Evolutionary conservation across 2,113 vertebrate species (phyloP).

Genomic region (Hippocampus mohnikei): DNA sequence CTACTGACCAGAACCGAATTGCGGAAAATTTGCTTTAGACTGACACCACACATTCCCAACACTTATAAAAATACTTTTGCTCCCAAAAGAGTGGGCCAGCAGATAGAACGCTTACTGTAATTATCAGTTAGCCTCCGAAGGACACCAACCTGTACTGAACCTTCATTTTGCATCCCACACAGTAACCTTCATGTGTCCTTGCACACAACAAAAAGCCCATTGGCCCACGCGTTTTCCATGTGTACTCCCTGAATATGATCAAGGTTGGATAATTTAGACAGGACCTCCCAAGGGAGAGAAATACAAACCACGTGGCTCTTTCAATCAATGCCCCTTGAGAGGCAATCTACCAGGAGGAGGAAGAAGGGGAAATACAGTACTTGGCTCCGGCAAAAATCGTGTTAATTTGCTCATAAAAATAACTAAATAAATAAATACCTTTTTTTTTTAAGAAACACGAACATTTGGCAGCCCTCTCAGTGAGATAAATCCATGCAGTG

Average conservation of each 20-base stretch:
- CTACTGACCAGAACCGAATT: not conserved
- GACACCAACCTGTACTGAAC: conserved; percentile 33
- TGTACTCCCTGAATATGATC: conserved; percentile 53
- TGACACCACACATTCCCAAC: not conserved
- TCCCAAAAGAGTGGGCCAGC: not conserved
- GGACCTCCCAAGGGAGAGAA: conserved; percentile 35
- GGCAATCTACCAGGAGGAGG: conserved; percentile 28
- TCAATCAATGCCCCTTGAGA: conserved; percentile 49
- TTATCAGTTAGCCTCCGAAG: conserved; percentile 16
- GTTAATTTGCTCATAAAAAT: conserved; percentile 55
- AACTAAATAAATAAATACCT: not conserved
- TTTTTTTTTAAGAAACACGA: not conserved
- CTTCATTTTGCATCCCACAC: conserved; percentile 33
- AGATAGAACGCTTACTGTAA: not conserved
- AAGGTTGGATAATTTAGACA: conserved; percentile 59
- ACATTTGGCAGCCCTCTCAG: conserved; percentile 46
- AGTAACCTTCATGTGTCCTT: conserved; percentile 60
- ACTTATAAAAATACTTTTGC: not conserved
- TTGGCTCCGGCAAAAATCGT: conserved; percentile 34
- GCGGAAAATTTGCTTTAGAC: not conserved
- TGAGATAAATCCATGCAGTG: conserved; percentile 15
- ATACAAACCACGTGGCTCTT: conserved; percentile 42
- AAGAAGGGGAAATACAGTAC: conserved; percentile 38
- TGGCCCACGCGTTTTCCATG: conserved; percentile 56
- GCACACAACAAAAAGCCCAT: conserved; percentile 55